Evolutionary conservation across 2,888 invertebrate species (phyloP).

Genomic region (Horisme vitalbata): DNA sequence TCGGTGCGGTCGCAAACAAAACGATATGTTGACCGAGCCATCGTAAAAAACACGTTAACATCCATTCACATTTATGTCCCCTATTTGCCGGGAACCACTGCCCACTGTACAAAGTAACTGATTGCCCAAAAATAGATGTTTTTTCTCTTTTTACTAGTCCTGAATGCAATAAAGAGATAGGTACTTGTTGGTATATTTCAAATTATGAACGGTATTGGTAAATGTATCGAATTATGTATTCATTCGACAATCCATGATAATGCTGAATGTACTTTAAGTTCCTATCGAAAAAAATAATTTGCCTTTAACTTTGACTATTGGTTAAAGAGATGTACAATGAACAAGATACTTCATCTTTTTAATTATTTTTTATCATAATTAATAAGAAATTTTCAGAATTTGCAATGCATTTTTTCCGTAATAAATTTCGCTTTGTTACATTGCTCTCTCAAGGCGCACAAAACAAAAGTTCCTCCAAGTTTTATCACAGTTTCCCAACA

Average conservation of each 20-base stretch:
- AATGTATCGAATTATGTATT: too few species aligned
- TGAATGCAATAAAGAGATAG: background rate
- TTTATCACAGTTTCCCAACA: slow-evolving; percentile 69
- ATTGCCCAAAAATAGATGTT: slow-evolving; percentile 52
- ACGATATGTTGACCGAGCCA: slow-evolving; percentile 73
- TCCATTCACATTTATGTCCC: slow-evolving; percentile 81
- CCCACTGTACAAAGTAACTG: slow-evolving; percentile 70
- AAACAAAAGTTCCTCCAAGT: slow-evolving; percentile 78
- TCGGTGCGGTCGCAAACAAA: slow-evolving; percentile 74
- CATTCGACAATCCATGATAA: too few species aligned
- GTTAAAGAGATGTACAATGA: background rate
- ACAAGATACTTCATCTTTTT: background rate
- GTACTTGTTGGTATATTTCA: too few species aligned
- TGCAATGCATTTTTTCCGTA: slow-evolving; percentile 31
- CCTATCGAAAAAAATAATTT: background rate
- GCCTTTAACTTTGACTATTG: too few species aligned
- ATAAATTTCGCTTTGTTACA: slow-evolving; percentile 46
- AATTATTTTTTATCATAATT: background rate
- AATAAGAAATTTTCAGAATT: slow-evolving; percentile 16
- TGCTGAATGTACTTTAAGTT: too few species aligned
- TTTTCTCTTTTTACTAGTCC: slow-evolving; percentile 1
- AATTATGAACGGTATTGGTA: too few species aligned
- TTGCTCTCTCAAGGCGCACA: slow-evolving; percentile 65
- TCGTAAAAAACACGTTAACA: slow-evolving; percentile 83
- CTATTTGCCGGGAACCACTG: slow-evolving; percentile 73